These are phyloP conservation scores for Temnothorax nylanderi DNA, from an alignment of 1,140 invertebrate species.

Conservation along the genomic window DNA sequence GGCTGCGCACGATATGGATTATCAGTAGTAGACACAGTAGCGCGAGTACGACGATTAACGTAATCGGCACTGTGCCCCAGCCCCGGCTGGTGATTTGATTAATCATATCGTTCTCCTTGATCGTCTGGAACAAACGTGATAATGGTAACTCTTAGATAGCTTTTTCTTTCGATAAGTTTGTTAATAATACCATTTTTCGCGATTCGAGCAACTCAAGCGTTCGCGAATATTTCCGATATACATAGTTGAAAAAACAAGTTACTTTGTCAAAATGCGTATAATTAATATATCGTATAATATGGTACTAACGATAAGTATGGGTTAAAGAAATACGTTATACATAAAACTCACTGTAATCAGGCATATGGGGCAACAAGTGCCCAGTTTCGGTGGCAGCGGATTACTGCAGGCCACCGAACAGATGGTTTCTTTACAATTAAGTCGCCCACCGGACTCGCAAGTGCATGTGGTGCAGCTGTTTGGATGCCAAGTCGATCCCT, in stretches of 20 bases:
- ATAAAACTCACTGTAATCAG: constrained; percentile 77
- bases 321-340: background rate
- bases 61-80: constrained; percentile 81
- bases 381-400: constrained; percentile 77
- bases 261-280: background rate
- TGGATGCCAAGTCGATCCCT: constrained; percentile 80
- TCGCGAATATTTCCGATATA: background rate
- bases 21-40: constrained; percentile 78
- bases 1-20: constrained; percentile 78
- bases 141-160: background rate
- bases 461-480: constrained; percentile 80
- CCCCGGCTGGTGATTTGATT: constrained; percentile 63
- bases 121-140: constrained; percentile 54
- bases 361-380: constrained; percentile 81
- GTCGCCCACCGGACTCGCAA: constrained; percentile 78
- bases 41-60: constrained; percentile 78
- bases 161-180: background rate
- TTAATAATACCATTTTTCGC: background rate
- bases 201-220: background rate
- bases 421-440: constrained; percentile 81
- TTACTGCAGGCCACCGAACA: constrained; percentile 80
- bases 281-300: background rate
- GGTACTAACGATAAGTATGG: background rate
- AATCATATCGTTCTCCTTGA: constrained; percentile 61
- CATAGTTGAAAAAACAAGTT: background rate